A percentile compares a stretch with the other conserved stretches of the same genome.
Evolutionary conservation across 2,888 invertebrate species (phyloP).

Genomic region (Lottia scabra): DNA sequence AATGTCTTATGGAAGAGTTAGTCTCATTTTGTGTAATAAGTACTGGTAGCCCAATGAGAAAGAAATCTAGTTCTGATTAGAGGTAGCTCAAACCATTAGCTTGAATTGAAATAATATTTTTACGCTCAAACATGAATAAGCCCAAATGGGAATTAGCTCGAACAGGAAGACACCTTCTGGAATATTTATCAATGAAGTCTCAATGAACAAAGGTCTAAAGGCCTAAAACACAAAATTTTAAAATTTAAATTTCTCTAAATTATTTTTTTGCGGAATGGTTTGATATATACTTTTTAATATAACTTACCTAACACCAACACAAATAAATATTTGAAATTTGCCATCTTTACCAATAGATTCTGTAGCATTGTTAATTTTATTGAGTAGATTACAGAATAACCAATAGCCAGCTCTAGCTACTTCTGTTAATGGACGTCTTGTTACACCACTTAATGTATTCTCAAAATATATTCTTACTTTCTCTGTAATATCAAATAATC

Average conservation of each 20-base stretch:
- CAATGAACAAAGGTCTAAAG: too few species aligned
- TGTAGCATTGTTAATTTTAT: constrained; percentile 84
- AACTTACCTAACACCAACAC: constrained; percentile 87
- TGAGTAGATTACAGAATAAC: constrained; percentile 89
- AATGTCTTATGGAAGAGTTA: too few species aligned
- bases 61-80: too few species aligned
- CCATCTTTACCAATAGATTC: constrained; percentile 95
- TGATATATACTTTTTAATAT: not conserved
- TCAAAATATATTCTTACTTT: constrained; percentile 70
- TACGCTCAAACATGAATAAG: too few species aligned
- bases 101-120: too few species aligned
- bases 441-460: constrained; percentile 63
- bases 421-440: constrained; percentile 55
- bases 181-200: too few species aligned
- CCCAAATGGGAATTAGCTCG: too few species aligned
- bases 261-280: not conserved
- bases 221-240: constrained; percentile 15
- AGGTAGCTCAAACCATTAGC: too few species aligned
- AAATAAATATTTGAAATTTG: constrained; percentile 96
- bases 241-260: not conserved
- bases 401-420: constrained; percentile 80
- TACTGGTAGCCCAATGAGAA: too few species aligned
- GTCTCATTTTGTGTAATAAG: too few species aligned
- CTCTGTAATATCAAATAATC: constrained; percentile 76
- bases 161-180: too few species aligned